Conservation (phyloP, 2,113 vertebrate species). For the Stercorarius parasiticus region DNA sequence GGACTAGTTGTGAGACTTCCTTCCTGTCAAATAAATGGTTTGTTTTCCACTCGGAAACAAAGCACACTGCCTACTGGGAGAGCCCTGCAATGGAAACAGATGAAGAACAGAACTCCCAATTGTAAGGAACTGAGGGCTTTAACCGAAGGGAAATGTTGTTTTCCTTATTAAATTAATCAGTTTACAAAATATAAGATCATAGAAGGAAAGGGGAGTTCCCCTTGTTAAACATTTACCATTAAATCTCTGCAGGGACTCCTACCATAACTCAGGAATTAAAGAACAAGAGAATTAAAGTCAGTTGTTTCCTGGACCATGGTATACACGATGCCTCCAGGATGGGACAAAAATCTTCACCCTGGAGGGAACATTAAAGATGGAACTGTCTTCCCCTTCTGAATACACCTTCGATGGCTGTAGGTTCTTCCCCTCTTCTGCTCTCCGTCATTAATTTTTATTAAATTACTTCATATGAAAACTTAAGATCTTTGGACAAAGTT, state of each 20-base stretch:
- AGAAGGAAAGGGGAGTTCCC: background rate
- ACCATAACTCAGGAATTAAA: conserved; percentile 9
- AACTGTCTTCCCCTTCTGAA: background rate
- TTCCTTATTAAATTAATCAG: conserved; percentile 9
- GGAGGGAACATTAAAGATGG: background rate
- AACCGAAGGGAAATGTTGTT: background rate
- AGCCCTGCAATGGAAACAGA: background rate
- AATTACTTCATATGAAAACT: background rate
- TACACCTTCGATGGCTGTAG: background rate
- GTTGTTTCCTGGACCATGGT: background rate
- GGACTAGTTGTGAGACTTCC: background rate
- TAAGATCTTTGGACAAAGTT: background rate
- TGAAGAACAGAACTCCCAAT: background rate
- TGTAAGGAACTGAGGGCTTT: background rate
- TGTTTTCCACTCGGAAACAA: background rate
- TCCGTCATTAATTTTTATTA: background rate
- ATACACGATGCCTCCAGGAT: background rate
- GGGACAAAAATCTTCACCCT: background rate
- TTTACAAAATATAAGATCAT: background rate
- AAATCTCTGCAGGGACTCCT: background rate
- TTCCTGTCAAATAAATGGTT: background rate
- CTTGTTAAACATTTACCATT: conserved; percentile 18
- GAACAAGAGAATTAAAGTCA: background rate
- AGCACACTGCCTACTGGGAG: background rate
- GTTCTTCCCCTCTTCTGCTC: background rate